Evolutionary conservation across 2,888 invertebrate genomes (phyloP), one percentile per base, ranked within the genome.

Genomic region (Hypolimnas misippus): DNA sequence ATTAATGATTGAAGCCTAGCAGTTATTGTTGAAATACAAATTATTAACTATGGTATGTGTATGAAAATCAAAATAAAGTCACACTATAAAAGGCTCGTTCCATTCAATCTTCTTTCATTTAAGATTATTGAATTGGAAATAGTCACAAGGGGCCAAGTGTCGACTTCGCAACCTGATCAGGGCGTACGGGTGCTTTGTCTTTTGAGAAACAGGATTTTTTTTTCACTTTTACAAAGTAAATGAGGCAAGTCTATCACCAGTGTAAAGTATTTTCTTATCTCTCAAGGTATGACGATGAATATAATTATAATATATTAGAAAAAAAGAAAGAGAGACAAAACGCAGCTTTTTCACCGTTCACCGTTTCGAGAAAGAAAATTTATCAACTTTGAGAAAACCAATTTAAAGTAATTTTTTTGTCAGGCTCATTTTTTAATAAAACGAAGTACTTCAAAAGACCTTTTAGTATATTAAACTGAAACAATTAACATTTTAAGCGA

Each of bases 81-180:
- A 29, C 3, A 25, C n/a, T 29, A 29, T 49, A 29, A 6, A 49
- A 21, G 25, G 53, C 44, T 54, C 25, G 25, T 49, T 59, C 44
- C 46, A 60, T 54, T 60, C 35, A 54, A 60, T 46, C 35, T 54
- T 49, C 52, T 25, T 35, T 52, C 53, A 60, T 60, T 60, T 46
- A 53, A 60, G 59, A 54, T 60, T 60, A 60, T 44, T 60, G 59
- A 60, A 60, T 60, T 60, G 59, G 59, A 60, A 60, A 60, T 60
- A 60, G 59, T 60, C 59, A 54, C 59, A 53, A 49, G 53, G 59
- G 53, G 35, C 53, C 46, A 58, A 49, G 49, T 49, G 49, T 49
- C 29, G 49, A 40, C 52, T 58, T 58, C 38, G 59, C 35, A 60
- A 60, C 59, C 44, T 54, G 53, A 60, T 60, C 53, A 35, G 53